These are phyloP conservation scores for Calameuta pallipes DNA, from an alignment of 2,888 invertebrate genomes.

Conservation along the genomic window DNA sequence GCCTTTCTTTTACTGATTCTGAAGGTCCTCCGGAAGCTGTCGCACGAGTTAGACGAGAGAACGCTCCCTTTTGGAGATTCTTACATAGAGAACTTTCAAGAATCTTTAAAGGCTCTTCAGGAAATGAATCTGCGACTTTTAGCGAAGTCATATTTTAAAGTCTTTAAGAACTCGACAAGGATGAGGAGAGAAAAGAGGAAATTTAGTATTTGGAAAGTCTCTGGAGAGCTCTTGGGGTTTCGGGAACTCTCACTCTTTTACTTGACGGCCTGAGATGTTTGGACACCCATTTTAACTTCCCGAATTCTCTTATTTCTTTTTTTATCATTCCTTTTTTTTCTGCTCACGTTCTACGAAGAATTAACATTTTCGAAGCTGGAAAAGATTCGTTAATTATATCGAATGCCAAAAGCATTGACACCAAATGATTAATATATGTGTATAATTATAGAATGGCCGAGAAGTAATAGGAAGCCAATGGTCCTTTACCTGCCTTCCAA, in stretches of 20 bases:
- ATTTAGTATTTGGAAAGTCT: neutral
- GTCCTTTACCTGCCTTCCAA: constrained; percentile 14
- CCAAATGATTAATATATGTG: constrained; percentile 14
- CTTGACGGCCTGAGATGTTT: neutral
- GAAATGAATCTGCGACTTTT: neutral
- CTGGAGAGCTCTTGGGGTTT: neutral
- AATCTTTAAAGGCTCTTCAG: neutral
- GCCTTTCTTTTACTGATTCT: neutral
- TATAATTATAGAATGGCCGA: constrained; percentile 12
- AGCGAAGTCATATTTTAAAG: neutral
- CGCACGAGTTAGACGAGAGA: neutral
- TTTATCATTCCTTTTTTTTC: neutral
- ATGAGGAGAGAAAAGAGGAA: neutral
- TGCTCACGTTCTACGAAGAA: neutral
- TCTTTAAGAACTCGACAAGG: neutral
- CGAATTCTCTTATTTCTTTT: neutral
- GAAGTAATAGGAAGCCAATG: constrained; percentile 6
- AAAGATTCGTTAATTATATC: constrained; percentile 12
- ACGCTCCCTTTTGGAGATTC: neutral
- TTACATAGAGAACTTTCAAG: neutral
- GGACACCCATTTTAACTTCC: neutral
- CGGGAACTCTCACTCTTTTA: neutral
- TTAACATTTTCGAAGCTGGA: neutral
- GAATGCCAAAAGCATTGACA: constrained; percentile 20
- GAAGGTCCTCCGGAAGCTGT: neutral